phyloP scores from a whole-genome alignment of 2,113 vertebrate genomes.

The Platichthys stellatus region DNA sequence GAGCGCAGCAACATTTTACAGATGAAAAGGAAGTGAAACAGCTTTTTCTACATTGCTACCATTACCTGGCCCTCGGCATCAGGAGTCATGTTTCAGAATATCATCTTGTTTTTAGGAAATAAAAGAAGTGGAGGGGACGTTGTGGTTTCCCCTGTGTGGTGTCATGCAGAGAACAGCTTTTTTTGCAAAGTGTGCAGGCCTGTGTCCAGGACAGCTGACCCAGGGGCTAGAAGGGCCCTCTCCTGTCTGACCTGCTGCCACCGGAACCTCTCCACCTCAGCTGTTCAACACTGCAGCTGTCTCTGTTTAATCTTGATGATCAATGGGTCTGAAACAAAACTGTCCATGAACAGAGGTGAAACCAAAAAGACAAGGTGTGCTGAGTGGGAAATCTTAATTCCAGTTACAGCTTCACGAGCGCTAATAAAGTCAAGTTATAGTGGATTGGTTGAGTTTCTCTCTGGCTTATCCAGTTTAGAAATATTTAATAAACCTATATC shows the following conservation, averaged over 20 bases:
- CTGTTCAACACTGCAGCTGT: conserved; percentile 49
- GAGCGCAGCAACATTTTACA: neutral
- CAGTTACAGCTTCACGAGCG: neutral
- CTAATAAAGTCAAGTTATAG: neutral
- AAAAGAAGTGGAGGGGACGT: neutral
- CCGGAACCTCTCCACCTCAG: conserved; percentile 58
- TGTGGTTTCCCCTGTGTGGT: neutral
- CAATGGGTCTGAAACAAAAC: neutral
- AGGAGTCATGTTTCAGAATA: neutral
- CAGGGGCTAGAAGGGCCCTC: conserved; percentile 56
- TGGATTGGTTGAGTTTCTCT: neutral
- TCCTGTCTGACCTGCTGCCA: conserved; percentile 67
- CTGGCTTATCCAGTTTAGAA: neutral
- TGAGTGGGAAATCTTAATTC: too few species aligned
- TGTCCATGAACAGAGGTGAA: neutral
- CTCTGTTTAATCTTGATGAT: neutral
- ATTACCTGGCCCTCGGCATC: neutral
- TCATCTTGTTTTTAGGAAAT: neutral
- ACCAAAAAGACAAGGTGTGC: neutral
- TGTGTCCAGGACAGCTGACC: conserved; percentile 69
- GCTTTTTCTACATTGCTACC: neutral
- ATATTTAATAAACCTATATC: too few species aligned
- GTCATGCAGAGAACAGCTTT: conserved; percentile 16
- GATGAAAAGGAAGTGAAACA: neutral
- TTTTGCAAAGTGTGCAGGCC: conserved; percentile 23